A percentile compares a stretch with the other conserved stretches of the same genome.
Conservation (phyloP, 2,888 invertebrate genomes). For the Phragmatobia fuliginosa region DNA sequence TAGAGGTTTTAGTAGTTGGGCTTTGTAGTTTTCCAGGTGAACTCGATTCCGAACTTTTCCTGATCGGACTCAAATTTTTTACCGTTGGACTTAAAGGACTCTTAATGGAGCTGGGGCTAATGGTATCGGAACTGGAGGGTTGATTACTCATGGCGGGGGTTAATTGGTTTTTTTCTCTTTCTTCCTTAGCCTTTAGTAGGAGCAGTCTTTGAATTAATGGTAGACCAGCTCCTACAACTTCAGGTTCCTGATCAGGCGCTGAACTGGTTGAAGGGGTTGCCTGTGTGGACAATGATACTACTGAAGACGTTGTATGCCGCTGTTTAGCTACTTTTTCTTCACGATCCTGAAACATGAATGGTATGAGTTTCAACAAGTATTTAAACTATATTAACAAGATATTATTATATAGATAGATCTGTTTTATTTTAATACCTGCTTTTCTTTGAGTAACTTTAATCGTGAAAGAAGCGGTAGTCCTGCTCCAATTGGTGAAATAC, state of each 20-base stretch:
- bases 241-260: conserved; percentile 85
- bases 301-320: conserved; percentile 73
- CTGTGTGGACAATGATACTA: conserved; percentile 79
- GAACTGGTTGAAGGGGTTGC: conserved; percentile 88
- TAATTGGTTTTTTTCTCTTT: conserved; percentile 84
- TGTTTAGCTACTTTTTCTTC: conserved; percentile 84
- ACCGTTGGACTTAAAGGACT: conserved; percentile 83
- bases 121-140: conserved; percentile 84
- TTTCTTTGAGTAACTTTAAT: conserved; percentile 93
- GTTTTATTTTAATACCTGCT: conserved; percentile 86
- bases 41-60: conserved; percentile 82
- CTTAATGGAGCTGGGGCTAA: conserved; percentile 83
- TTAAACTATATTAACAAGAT: neutral
- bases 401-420: too few relatives aligned
- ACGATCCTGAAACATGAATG: conserved; percentile 77
- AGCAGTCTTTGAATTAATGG: conserved; percentile 92
- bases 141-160: conserved; percentile 78
- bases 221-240: conserved; percentile 90
- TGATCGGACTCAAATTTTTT: conserved; percentile 81
- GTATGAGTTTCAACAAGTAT: neutral
- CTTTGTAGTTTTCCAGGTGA: conserved; percentile 83
- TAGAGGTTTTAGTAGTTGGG: conserved; percentile 78
- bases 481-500: conserved; percentile 92
- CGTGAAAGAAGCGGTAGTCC: conserved; percentile 93
- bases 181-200: conserved; percentile 92